phyloP scores from a whole-genome alignment of 2,888 invertebrate species.

The Sylvicola fuscatus region DNA sequence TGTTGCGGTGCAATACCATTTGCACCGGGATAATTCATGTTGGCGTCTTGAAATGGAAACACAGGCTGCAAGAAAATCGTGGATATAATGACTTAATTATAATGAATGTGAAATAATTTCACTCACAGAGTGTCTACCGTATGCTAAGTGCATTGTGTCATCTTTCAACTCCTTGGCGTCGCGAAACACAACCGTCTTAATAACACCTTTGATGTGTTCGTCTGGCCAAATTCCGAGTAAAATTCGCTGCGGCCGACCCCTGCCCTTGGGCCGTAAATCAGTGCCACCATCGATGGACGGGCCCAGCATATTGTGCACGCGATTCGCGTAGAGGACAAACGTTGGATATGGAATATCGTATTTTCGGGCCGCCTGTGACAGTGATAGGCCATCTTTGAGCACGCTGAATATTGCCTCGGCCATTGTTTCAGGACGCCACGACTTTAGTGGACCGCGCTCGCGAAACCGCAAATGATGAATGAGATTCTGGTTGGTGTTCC shows the following conservation, averaged over 20 bases:
- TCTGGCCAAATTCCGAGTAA: conserved; percentile 84
- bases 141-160: conserved; percentile 35
- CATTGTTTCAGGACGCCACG: conserved; percentile 89
- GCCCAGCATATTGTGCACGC: conserved; percentile 85
- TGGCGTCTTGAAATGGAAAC: conserved; percentile 39
- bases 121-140: conserved; percentile 40
- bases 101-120: neutral
- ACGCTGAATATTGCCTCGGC: conserved; percentile 87
- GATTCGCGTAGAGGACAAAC: conserved; percentile 79
- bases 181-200: conserved; percentile 78
- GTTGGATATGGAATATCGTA: conserved; percentile 91
- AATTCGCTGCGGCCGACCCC: conserved; percentile 79
- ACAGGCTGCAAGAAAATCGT: conserved; percentile 22
- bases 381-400: conserved; percentile 68
- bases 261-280: conserved; percentile 77
- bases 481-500: conserved; percentile 81
- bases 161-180: conserved; percentile 69
- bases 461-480: conserved; percentile 81
- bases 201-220: conserved; percentile 82
- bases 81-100: conserved; percentile 2
- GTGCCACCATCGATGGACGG: conserved; percentile 81
- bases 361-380: conserved; percentile 80
- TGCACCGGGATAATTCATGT: conserved; percentile 35
- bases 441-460: conserved; percentile 78
- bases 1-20: conserved; percentile 32